Evolutionary conservation across 1,140 invertebrate genomes (phyloP).

Genomic region (Ridgeia piscesae): DNA sequence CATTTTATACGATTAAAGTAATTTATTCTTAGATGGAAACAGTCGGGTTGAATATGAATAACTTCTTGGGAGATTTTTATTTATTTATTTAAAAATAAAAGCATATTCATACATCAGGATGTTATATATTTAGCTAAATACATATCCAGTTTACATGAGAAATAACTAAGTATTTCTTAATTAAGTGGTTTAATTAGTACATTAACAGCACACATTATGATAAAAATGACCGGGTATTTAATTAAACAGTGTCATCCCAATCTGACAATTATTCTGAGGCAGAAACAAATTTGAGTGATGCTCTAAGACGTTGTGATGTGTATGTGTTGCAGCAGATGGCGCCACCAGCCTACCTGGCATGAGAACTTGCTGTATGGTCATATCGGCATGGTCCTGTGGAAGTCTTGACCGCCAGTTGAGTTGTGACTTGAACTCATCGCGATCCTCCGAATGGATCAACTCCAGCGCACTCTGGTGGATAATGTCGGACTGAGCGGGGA

Average conservation of each 20-base stretch:
- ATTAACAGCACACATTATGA: neutral
- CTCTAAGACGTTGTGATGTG: neutral
- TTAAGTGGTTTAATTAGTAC: neutral
- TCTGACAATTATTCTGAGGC: neutral
- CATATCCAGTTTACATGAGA: neutral
- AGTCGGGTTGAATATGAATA: too few relatives aligned
- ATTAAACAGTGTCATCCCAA: neutral
- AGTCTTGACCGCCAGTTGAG: slow-evolving; percentile 91
- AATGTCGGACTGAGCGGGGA: slow-evolving; percentile 93
- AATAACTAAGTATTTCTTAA: neutral
- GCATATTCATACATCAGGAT: neutral
- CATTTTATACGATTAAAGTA: neutral
- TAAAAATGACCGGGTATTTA: neutral
- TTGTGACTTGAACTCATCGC: slow-evolving; percentile 94
- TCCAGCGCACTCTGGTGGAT: slow-evolving; percentile 99
- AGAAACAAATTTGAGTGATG: neutral
- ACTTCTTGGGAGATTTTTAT: neutral
- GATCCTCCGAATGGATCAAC: slow-evolving; percentile 96
- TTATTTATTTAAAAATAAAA: neutral
- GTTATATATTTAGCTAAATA: neutral
- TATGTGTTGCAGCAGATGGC: neutral
- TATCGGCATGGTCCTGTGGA: slow-evolving; percentile 68
- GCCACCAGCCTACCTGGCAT: slow-evolving; percentile 60
- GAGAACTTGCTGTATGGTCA: slow-evolving; percentile 75
- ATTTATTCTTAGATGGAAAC: neutral